phyloP scores from a whole-genome alignment of 2,888 invertebrate species.

The Magallana nippona region DNA sequence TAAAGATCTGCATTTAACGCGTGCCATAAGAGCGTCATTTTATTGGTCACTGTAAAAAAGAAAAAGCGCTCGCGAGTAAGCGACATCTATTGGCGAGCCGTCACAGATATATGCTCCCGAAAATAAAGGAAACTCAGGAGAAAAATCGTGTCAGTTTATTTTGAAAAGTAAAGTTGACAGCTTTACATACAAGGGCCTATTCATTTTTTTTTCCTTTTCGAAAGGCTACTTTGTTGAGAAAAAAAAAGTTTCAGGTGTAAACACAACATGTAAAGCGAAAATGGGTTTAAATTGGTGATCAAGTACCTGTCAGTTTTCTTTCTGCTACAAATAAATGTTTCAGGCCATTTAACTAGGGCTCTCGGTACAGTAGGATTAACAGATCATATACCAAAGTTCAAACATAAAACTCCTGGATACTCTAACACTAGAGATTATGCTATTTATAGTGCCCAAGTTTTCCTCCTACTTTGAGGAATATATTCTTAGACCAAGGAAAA shows the following conservation, averaged over 20 bases:
- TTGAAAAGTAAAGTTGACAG: constrained; percentile 15
- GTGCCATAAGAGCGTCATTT: constrained; percentile 41
- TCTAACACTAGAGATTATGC: neutral
- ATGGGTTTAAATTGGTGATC: neutral
- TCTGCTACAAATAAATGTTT: neutral
- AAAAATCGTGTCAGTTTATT: neutral
- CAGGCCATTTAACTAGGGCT: neutral
- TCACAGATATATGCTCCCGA: too few species aligned
- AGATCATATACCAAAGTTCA: neutral
- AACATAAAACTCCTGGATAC: neutral
- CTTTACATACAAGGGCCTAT: neutral
- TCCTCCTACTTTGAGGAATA: too few species aligned
- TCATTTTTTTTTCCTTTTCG: constrained; percentile 12
- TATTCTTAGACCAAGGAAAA: neutral
- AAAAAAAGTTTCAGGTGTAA: neutral
- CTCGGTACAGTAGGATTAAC: constrained; percentile 7
- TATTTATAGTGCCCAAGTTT: neutral
- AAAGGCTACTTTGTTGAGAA: constrained; percentile 4
- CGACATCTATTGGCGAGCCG: neutral
- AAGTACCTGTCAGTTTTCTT: constrained; percentile 10
- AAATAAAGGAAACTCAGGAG: too few species aligned
- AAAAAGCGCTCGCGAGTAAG: neutral
- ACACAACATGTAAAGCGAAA: constrained; percentile 2
- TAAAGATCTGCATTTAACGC: constrained; percentile 35
- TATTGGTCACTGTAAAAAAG: constrained; percentile 27